Base-by-base conservation (phyloP, 2,797 vertebrate species). In the Borostomias antarcticus region DNA sequence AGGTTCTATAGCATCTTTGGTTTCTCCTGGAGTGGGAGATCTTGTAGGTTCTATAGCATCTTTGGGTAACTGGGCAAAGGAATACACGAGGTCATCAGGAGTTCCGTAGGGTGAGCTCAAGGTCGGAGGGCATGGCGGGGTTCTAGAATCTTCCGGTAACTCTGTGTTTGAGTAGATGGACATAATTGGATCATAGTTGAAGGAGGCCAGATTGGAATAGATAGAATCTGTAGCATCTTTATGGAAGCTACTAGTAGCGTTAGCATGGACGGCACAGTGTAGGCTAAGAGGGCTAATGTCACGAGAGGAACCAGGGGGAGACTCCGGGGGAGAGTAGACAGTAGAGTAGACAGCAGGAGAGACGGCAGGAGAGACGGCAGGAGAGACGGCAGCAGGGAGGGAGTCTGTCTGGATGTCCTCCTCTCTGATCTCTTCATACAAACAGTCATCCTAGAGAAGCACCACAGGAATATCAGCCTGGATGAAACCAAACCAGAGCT, bases 31-130 rank as follows among this genome's bases (percentile, higher is more conserved):
- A 58, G 32, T 43, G 40, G 40, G 23, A 21, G 2, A 13, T 40
- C 19, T 25, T 35, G 10, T 23, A 23, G 9, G 30, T 37, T 58
- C 32, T 7, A 35, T 19, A 58, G 56, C 32, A 10, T 58, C 30
- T 58, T 58, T 21, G 11, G 56, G 56, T 58, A 35, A 21, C 56
- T 37, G 56, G 33, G 19, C 33, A 9, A 29, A 35, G n/a, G 57
- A 25, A 58, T 37, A 58, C 32, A 58, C 21, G 8, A 21, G 21
- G 37, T 37, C 32, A 10, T 37, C 57, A n/a, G 19, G 57, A 35
- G 33, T 37, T 58, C 33, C 32, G 11, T 30, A 13, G 10, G 21
- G n/a, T 37, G 11, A 26, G 48, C 17, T 50, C 47, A 21, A 8
- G 21, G 19, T 37, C 4, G 56, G 32, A 37, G 32, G 56, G 4